A percentile compares a stretch with the other conserved stretches of the same genome.
Evolutionary conservation across 2,888 invertebrate species (phyloP).

Genomic region (Parnassius orleans): DNA sequence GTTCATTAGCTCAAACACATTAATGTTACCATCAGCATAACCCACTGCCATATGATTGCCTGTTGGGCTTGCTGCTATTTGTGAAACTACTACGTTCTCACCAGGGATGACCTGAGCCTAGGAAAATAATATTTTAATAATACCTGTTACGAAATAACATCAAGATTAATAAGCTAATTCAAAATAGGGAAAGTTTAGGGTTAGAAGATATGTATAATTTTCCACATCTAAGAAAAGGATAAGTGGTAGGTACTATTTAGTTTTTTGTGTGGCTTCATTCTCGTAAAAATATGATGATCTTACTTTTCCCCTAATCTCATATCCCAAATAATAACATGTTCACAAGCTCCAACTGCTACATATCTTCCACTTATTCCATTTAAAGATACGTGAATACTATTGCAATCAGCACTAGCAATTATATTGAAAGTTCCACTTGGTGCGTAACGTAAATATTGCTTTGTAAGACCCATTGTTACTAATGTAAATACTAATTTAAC

Average conservation of each 20-base stretch:
- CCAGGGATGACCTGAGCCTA: constrained; percentile 90
- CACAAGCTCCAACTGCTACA: constrained; percentile 95
- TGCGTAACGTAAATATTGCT: constrained; percentile 95
- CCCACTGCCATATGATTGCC: constrained; percentile 93
- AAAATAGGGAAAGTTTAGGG: no score
- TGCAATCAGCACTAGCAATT: constrained; percentile 89
- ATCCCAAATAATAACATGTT: constrained; percentile 97
- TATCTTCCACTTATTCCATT: constrained; percentile 90
- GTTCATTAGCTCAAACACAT: constrained; percentile 89
- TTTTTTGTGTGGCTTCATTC: no score
- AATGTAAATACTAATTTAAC: constrained; percentile 11
- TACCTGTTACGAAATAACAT: neutral
- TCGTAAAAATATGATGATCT: no score
- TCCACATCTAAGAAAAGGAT: no score
- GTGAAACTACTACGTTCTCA: constrained; percentile 89
- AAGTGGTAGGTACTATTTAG: no score
- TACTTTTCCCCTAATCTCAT: constrained; percentile 90
- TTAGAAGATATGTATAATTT: no score
- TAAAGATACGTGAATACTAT: constrained; percentile 88
- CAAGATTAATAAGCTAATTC: no score
- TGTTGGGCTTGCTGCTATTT: constrained; percentile 87
- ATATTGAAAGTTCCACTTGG: constrained; percentile 93
- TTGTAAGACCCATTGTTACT: constrained; percentile 89
- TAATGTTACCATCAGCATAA: constrained; percentile 93
- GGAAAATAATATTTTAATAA: constrained; percentile 7